These are phyloP conservation scores for Tachuris rubrigastra DNA, from an alignment of 2,113 vertebrate species.

Conservation along the genomic window DNA sequence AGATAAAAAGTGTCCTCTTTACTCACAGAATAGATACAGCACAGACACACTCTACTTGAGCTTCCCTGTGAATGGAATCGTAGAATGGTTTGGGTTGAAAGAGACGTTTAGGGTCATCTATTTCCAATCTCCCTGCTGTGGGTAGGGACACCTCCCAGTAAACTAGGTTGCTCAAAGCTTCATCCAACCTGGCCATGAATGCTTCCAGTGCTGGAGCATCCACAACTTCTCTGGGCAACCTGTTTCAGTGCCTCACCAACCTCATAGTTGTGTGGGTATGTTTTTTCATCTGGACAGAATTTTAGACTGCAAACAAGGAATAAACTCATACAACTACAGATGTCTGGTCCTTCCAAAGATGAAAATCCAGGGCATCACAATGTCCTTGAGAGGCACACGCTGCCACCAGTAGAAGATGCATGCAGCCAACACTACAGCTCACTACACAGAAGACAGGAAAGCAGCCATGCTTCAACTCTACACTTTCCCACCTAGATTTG, in stretches of 20 bases:
- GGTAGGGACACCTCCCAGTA: background rate
- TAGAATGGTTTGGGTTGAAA: background rate
- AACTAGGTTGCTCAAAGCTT: background rate
- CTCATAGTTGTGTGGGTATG: rapidly evolving
- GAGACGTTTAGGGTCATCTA: background rate
- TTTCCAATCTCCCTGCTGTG: background rate
- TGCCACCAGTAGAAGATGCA: background rate
- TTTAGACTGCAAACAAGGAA: background rate
- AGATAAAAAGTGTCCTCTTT: background rate
- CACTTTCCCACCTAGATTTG: background rate
- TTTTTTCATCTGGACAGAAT: background rate
- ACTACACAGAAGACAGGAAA: background rate
- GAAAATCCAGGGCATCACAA: background rate
- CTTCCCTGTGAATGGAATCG: background rate
- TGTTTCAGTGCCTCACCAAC: background rate
- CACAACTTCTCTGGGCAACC: background rate
- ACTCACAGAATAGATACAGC: background rate
- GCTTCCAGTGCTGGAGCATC: background rate
- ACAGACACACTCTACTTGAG: background rate
- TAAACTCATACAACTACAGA: background rate
- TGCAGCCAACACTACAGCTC: background rate
- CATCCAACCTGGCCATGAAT: background rate
- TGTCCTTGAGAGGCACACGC: background rate
- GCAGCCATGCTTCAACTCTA: background rate
- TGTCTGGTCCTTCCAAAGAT: background rate